Evolutionary conservation across 2,113 vertebrate genomes (phyloP).

Genomic region (Spea bombifrons): DNA sequence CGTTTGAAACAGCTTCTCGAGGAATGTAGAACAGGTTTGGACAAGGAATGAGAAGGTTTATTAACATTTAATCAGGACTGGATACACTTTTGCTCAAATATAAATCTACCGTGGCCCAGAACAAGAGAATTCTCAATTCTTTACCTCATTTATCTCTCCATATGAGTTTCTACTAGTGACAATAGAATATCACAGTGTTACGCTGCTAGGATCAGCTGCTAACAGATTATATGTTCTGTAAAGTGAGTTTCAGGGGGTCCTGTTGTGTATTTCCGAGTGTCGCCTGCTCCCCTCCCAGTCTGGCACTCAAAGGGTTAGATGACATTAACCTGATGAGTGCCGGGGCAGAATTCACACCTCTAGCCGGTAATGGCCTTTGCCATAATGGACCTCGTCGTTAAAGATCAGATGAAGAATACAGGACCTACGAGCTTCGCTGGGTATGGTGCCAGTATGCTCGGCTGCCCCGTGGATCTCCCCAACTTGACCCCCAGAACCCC

Average conservation of each 20-base stretch:
- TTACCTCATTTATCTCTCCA: no score
- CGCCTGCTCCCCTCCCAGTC: no score
- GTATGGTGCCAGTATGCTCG: background rate
- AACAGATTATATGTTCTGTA: no score
- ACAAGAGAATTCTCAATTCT: no score
- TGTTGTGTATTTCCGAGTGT: no score
- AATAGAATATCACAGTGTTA: no score
- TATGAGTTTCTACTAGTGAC: no score
- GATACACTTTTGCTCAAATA: background rate
- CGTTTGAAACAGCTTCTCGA: background rate
- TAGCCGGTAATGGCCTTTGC: background rate
- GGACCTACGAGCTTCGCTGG: background rate
- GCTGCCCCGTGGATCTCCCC: background rate
- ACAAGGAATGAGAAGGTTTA: slow-evolving; percentile 2
- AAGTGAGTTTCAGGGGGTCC: no score
- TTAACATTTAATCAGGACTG: background rate
- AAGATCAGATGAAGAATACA: background rate
- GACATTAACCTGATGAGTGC: no score
- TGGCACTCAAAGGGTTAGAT: no score
- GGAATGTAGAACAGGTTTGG: slow-evolving; percentile 34
- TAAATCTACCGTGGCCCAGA: no score
- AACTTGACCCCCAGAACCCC: background rate
- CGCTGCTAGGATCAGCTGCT: no score
- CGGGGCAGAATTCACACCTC: background rate
- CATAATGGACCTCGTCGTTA: background rate